Percentiles rank a stretch among this genome's conserved stretches.
Evolutionary conservation across 2,888 invertebrate genomes (phyloP).

Genomic region (Amiota minor): DNA sequence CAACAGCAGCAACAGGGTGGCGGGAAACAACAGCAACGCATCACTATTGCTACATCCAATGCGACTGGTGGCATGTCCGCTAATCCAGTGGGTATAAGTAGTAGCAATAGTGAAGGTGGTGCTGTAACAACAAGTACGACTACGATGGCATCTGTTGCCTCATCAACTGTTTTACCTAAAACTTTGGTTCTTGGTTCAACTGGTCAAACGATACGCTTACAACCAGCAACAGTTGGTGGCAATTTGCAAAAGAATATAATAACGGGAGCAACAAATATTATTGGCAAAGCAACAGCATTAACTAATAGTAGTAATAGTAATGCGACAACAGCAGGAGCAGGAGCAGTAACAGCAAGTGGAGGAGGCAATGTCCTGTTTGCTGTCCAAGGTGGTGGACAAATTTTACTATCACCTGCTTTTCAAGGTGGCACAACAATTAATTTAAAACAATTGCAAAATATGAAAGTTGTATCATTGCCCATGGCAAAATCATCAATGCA

Average conservation of each 20-base stretch:
- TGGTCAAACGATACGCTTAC: constrained; percentile 68
- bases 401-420: constrained; percentile 78
- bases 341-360: constrained; percentile 52
- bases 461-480: constrained; percentile 77
- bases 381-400: constrained; percentile 77
- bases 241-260: constrained; percentile 50
- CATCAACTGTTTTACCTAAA: constrained; percentile 54
- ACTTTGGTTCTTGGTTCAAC: constrained; percentile 66
- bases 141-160: constrained; percentile 40
- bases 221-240: constrained; percentile 47
- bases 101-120: constrained; percentile 36
- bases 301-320: constrained; percentile 36
- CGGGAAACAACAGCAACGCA: constrained; percentile 27
- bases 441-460: constrained; percentile 78
- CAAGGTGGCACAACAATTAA: constrained; percentile 78
- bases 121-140: constrained; percentile 49
- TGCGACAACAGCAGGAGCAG: constrained; percentile 32
- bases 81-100: not conserved
- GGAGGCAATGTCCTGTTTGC: constrained; percentile 75
- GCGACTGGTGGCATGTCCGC: constrained; percentile 24
- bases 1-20: constrained; percentile 36
- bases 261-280: constrained; percentile 31
- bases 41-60: not conserved
- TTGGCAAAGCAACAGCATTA: not conserved
- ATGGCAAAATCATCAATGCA: constrained; percentile 37